Evolutionary conservation across 1,140 invertebrate species (phyloP).

Genomic region (Aplysia californica): DNA sequence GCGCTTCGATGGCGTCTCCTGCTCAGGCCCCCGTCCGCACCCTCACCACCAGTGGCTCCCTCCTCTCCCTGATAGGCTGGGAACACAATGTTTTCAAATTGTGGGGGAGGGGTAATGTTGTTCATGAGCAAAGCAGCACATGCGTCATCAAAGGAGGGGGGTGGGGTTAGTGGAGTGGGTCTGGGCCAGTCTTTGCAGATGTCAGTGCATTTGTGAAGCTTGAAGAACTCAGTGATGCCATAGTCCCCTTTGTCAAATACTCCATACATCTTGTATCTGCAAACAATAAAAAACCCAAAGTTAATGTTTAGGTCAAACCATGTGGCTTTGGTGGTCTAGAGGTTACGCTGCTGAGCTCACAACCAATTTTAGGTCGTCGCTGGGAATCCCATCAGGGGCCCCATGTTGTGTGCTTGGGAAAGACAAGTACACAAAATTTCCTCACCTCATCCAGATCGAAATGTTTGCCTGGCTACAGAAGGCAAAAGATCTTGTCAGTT

Average conservation of each 20-base stretch:
- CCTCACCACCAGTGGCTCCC: neutral
- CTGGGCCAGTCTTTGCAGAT: conserved; percentile 20
- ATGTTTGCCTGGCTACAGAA: too few species aligned
- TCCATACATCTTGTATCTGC: conserved; percentile 1
- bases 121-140: neutral
- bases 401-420: too few species aligned
- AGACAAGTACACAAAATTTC: too few species aligned
- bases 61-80: neutral
- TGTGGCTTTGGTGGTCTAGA: too few species aligned
- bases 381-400: too few species aligned
- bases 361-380: too few species aligned
- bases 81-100: conserved; percentile 23
- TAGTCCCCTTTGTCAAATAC: conserved; percentile 16
- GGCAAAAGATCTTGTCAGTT: too few species aligned
- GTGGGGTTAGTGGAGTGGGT: conserved; percentile 22
- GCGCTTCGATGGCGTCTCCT: neutral
- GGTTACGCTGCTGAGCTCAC: too few species aligned
- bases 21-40: neutral
- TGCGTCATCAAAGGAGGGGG: conserved; percentile 13
- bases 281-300: too few species aligned
- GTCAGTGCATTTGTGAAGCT: conserved; percentile 25
- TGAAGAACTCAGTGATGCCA: conserved; percentile 29
- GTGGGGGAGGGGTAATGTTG: neutral
- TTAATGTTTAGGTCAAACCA: too few species aligned
- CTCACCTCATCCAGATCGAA: too few species aligned